Evolutionary conservation across 2,797 vertebrate genomes (phyloP), one percentile per base, ranked within the genome.

Genomic region (Poeciliopsis paucimaculata): DNA sequence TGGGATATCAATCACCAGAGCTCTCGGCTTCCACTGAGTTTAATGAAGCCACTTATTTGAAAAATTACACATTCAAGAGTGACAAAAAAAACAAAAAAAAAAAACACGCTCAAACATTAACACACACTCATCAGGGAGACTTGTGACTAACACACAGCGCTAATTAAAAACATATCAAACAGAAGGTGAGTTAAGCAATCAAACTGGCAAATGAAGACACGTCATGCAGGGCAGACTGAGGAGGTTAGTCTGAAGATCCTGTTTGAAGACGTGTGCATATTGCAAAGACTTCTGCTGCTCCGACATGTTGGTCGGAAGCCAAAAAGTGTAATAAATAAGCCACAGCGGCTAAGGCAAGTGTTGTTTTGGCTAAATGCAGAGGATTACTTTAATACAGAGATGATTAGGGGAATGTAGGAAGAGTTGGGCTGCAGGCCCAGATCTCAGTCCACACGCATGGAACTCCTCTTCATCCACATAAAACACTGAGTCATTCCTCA

Each of bases 201-300:
- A 70, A 79, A 71, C 62, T 47, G 73, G 57, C 70, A 80, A 85
- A 81, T 1, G 39, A 43, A 4, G 55, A 86, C 51, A 80, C 15
- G 41, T 77, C 55, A 55, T 2, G 18, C 39, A 28, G 71, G 26
- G 39, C 72, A 73, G 77, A 77, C 68, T 77, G 55, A 72, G 53
- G 82, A 82, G 79, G 87, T 87, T 84, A 64, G 74, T 79, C 77
- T 86, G 8, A 9, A 77, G 76, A 86, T 85, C 62, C 62, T 60
- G 78, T 80, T 87, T 83, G 70, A 88, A 87, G 77, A 86, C 34
- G 78, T 71, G n/a, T 74, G 73, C 84, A 90, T 89, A 86, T 89
- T 91, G 84, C 23, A 49, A 72, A 70, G 77, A 88, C 86, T 82
- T 89, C 83, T 90, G 84, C 73, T 88, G 64, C 64, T 31, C 39